phyloP scores from a whole-genome alignment of 2,113 vertebrate genomes.

The Elephantulus edwardii region DNA sequence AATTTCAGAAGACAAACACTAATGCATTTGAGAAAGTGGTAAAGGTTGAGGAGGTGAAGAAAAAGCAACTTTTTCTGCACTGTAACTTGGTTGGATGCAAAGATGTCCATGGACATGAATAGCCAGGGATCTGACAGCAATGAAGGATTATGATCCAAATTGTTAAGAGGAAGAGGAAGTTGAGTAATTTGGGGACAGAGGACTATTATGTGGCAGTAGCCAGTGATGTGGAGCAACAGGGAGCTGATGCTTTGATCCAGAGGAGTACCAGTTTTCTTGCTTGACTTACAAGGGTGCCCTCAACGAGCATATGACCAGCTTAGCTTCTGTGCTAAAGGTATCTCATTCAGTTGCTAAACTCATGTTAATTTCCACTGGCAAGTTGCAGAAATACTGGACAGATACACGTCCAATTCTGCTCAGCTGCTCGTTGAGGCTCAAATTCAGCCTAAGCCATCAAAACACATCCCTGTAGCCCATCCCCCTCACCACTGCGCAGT shows the following conservation, averaged over 20 bases:
- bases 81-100: constrained; percentile 82
- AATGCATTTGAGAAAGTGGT: constrained; percentile 86
- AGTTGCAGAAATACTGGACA: constrained; percentile 96
- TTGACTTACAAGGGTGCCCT: constrained; percentile 96
- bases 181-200: constrained; percentile 91
- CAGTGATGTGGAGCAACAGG: constrained; percentile 96
- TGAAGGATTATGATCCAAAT: constrained; percentile 96
- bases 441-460: no score
- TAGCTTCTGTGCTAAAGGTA: constrained; percentile 91
- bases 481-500: no score
- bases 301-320: constrained; percentile 94
- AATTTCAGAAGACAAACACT: constrained; percentile 82
- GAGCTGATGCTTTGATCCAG: constrained; percentile 96
- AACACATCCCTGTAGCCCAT: no score
- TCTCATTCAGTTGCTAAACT: constrained; percentile 97
- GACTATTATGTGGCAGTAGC: constrained; percentile 97
- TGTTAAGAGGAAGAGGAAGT: constrained; percentile 95
- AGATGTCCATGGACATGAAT: constrained; percentile 99
- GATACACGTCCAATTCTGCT: constrained; percentile 81
- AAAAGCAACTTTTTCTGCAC: constrained; percentile 81
- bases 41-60: constrained; percentile 78
- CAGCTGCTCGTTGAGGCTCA: no score
- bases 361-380: constrained; percentile 99
- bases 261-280: constrained; percentile 98
- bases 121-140: constrained; percentile 99